Percentiles rank a stretch among this genome's conserved stretches.
Conservation (phyloP, 2,797 vertebrate species). For the Diplodus sargus region DNA sequence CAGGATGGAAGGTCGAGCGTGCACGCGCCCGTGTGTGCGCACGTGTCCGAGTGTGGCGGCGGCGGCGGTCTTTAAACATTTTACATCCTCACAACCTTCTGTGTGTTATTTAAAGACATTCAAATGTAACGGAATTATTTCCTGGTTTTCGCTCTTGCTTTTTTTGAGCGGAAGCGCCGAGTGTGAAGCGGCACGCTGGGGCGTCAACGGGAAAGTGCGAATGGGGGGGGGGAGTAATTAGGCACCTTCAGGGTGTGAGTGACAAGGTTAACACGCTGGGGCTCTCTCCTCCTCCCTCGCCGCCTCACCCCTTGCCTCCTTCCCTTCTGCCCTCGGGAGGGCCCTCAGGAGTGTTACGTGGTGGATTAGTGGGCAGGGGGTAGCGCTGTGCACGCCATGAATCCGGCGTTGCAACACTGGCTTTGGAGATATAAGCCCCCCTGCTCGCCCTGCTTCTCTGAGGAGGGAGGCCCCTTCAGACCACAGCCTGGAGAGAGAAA, state of each 20-base stretch:
- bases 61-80: slow-evolving; percentile 50
- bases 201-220: slow-evolving; percentile 55
- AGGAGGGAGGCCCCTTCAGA: slow-evolving; percentile 76
- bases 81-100: slow-evolving; percentile 34
- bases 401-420: slow-evolving; percentile 75
- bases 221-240: slow-evolving; percentile 62
- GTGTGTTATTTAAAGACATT: slow-evolving; percentile 26
- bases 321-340: slow-evolving; percentile 71
- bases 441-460: slow-evolving; percentile 60
- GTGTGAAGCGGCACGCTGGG: slow-evolving; percentile 32
- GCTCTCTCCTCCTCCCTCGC: slow-evolving; percentile 66
- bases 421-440: slow-evolving; percentile 79
- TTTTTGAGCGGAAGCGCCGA: slow-evolving; percentile 36
- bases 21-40: background rate
- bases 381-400: slow-evolving; percentile 66
- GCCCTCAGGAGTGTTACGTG: slow-evolving; percentile 81
- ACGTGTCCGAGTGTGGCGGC: background rate
- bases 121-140: slow-evolving; percentile 8
- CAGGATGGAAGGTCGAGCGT: slow-evolving; percentile 65
- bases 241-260: slow-evolving; percentile 71
- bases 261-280: slow-evolving; percentile 76
- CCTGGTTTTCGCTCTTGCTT: slow-evolving; percentile 32
- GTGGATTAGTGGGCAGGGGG: slow-evolving; percentile 82
- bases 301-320: slow-evolving; percentile 67
- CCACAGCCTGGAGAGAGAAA: slow-evolving; percentile 68